Evolutionary conservation across 2,888 invertebrate species (phyloP).

Genomic region (Melolontha melolontha): DNA sequence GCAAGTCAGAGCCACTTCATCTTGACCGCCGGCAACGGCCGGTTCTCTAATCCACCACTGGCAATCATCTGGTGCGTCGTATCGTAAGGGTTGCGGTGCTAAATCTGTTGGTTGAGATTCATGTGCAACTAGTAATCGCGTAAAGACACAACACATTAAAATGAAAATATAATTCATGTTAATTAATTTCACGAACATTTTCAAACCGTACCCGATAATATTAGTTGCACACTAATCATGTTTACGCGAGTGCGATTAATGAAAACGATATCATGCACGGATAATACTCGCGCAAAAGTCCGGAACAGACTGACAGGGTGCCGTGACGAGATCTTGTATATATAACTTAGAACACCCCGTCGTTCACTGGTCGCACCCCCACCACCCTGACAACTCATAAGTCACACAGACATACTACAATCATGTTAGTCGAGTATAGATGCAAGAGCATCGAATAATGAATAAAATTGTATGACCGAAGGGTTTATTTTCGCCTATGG

Average conservation of each 20-base stretch:
- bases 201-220: background rate
- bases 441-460: background rate
- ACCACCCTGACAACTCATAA: constrained; percentile 31
- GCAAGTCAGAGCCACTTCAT: constrained; percentile 83
- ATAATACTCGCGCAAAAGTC: constrained; percentile 8
- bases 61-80: constrained; percentile 90
- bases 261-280: background rate
- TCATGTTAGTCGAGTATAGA: constrained; percentile 3
- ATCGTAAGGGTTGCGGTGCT: constrained; percentile 66
- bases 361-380: constrained; percentile 19
- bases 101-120: constrained; percentile 39
- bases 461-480: constrained; percentile 2
- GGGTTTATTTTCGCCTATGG: constrained; percentile 1
- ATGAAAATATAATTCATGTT: constrained; percentile 8
- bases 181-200: background rate
- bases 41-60: constrained; percentile 79
- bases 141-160: constrained; percentile 37
- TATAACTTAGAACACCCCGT: constrained; percentile 30
- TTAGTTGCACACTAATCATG: no score
- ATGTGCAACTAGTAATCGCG: constrained; percentile 10
- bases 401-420: constrained; percentile 10
- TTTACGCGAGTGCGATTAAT: no score
- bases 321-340: constrained; percentile 21
- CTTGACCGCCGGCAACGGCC: constrained; percentile 67
- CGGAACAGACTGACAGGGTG: constrained; percentile 28